Evolutionary conservation across 1,140 invertebrate species (phyloP), one percentile per base, ranked within the genome.

Genomic region (Drosophila azteca): DNA sequence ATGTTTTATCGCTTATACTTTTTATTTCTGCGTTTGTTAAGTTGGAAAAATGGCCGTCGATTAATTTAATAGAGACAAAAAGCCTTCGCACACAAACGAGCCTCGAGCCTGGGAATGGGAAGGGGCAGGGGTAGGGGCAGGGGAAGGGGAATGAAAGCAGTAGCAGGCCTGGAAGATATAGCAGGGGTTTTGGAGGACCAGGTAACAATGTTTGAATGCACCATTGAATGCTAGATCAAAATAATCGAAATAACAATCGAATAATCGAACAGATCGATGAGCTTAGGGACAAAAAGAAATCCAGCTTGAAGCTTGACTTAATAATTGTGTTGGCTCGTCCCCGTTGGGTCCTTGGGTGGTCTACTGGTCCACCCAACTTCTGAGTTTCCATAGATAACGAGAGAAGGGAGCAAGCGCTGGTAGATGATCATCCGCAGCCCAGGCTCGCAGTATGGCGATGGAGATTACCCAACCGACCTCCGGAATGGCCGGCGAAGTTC

Each of bases 51-150:
- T 90, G 79, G 75, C 79, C 66, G 65, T 80, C 89, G 90, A 90
- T 90, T 90, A 90, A 90, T 90, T 90, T 90, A 83, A 80, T 90
- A 90, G 89, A 89, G 90, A 90, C 89, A 88, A 90, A 90, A 90
- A 90, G 79, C 76, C 82, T 85, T 87, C 60, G 74, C 66, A 81
- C 53, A 75, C 69, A 85, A 73, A 87, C 62, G 69, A 60, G 62
- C 58, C 64, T 58, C 65, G 64, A 69, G 44, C 49, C 57, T n/a
- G 24, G 24, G 46, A 66, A 64, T 48, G 15, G 35, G 29, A 65
- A 31, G 22, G 20, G n/a, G 6, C 39, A 53, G 24, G 51, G 20
- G 24, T 13, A 17, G 15, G 26, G 29, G n/a, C 11, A 24, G 53
- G 22, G 57, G 45, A 51, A 24, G 51, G 26, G 20, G 11, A 13